Base-by-base conservation (phyloP, 2,797 vertebrate species). In the Parotocinclus haroldoi region DNA sequence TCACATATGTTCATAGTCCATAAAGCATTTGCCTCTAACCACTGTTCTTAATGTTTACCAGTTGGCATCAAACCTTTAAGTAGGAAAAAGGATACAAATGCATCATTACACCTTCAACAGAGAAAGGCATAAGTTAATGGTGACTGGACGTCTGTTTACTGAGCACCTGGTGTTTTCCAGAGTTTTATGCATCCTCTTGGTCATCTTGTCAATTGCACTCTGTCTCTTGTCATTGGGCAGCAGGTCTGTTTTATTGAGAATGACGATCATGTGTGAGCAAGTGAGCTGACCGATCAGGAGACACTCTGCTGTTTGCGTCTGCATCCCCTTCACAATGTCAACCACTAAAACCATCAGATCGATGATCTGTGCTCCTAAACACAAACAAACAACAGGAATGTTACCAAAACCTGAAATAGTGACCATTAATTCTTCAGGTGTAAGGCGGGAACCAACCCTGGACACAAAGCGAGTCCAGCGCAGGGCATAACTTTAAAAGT, bases 331-430 rank as follows among this genome's bases (percentile, higher is more conserved):
- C 74, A 96, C 95, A 82, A 99, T 92, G 0, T 99, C 97, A 48
- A 99, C 94, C 74, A 99, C 96, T 72, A 99, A 88, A 91, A 99
- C 90, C 97, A 99, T 99, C 81, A 99, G 83, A 80, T 99, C 96
- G 42, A 99, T 99, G 76, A 99, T 99, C 85, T 99, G 97, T 59
- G 97, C 96, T 78, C 96, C 96, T 99, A 72, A 63, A 27, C 27
- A 27, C 27, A 27, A 27, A 27, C 27, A 27, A 27, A 27, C 63
- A 36, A 64, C 10, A 66, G 7, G 5, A 27, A 2, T 27, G 27
- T 27, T 27, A 27, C 27, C 27, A 27, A 27, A 27, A 27, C 27
- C 27, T 27, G 27, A 27, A 27, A 2, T 27, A 27, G 27, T 27
- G 27, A 27, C 27, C 27, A 5, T 2, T 27, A 27, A 27, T 27